Percentiles rank a stretch among this genome's conserved stretches.
These are phyloP conservation scores for Spea bombifrons DNA, from an alignment of 2,113 vertebrate genomes.

Conservation along the genomic window DNA sequence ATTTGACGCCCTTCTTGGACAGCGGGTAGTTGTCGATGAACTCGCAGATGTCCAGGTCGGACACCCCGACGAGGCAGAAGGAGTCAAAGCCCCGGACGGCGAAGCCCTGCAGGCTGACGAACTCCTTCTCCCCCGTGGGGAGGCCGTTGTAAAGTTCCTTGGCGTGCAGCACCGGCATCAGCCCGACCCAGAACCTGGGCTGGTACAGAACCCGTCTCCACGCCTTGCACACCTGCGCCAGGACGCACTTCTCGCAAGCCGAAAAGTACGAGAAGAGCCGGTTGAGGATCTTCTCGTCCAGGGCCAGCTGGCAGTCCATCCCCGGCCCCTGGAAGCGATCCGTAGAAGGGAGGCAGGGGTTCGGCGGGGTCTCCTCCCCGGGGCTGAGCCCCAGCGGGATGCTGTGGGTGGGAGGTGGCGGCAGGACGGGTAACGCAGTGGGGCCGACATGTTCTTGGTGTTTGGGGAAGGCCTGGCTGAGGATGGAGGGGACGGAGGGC, in stretches of 20 bases:
- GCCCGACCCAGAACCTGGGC: slow-evolving; percentile 94
- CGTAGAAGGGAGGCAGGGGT: slow-evolving; percentile 65
- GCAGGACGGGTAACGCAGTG: slow-evolving; percentile 70
- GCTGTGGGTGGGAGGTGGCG: slow-evolving; percentile 69
- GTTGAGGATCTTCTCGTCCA: slow-evolving; percentile 95
- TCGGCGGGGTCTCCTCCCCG: slow-evolving; percentile 62
- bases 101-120: slow-evolving; percentile 93
- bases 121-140: slow-evolving; percentile 90
- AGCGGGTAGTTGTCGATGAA: slow-evolving; percentile 98
- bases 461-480: slow-evolving; percentile 77
- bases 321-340: slow-evolving; percentile 71
- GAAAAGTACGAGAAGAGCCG: slow-evolving; percentile 98
- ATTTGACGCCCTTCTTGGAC: slow-evolving; percentile 96
- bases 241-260: slow-evolving; percentile 87
- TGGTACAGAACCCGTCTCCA: slow-evolving; percentile 98
- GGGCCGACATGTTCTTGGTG: slow-evolving; percentile 65
- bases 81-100: slow-evolving; percentile 89
- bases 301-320: slow-evolving; percentile 77
- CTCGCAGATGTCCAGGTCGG: slow-evolving; percentile 98
- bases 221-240: slow-evolving; percentile 94
- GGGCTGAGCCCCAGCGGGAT: slow-evolving; percentile 63
- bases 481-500: slow-evolving; percentile 83
- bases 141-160: slow-evolving; percentile 93
- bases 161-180: slow-evolving; percentile 91
- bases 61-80: slow-evolving; percentile 97